A percentile compares a stretch with the other conserved stretches of the same genome.
Conservation (phyloP, 2,888 invertebrate genomes). For the Eurois occulta region DNA sequence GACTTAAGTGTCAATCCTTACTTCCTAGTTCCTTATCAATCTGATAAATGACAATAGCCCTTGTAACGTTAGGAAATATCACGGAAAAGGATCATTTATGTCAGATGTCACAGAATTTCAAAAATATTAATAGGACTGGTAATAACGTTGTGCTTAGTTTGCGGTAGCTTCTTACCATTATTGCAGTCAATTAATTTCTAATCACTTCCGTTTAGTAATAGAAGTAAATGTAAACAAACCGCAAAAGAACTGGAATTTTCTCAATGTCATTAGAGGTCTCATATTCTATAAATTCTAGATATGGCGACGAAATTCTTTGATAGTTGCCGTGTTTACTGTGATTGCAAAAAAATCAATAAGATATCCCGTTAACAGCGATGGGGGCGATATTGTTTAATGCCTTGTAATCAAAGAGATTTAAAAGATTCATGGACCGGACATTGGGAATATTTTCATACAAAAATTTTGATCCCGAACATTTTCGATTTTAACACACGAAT, state of each 20-base stretch:
- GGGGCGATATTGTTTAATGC: no score
- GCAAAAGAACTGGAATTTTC: neutral
- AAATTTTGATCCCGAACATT: no score
- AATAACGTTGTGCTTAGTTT: neutral
- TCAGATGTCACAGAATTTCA: constrained; percentile 6
- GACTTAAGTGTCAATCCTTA: neutral
- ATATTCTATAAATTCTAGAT: neutral
- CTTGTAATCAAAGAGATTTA: no score
- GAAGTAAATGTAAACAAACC: constrained; percentile 23
- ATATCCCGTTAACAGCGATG: no score
- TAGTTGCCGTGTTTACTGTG: neutral
- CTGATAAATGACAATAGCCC: constrained; percentile 3
- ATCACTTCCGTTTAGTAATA: constrained; percentile 7
- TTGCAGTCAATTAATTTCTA: constrained; percentile 10
- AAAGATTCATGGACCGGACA: no score
- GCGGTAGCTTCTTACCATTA: constrained; percentile 2
- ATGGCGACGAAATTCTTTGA: neutral
- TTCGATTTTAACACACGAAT: no score
- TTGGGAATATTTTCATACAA: no score
- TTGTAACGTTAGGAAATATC: neutral
- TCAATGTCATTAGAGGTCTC: neutral
- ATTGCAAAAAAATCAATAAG: neutral
- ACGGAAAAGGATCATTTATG: constrained; percentile 1
- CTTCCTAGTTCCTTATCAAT: neutral
- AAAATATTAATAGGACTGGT: neutral